Evolutionary conservation across 2,113 vertebrate genomes (phyloP).

Genomic region (Donacobius atricapilla): DNA sequence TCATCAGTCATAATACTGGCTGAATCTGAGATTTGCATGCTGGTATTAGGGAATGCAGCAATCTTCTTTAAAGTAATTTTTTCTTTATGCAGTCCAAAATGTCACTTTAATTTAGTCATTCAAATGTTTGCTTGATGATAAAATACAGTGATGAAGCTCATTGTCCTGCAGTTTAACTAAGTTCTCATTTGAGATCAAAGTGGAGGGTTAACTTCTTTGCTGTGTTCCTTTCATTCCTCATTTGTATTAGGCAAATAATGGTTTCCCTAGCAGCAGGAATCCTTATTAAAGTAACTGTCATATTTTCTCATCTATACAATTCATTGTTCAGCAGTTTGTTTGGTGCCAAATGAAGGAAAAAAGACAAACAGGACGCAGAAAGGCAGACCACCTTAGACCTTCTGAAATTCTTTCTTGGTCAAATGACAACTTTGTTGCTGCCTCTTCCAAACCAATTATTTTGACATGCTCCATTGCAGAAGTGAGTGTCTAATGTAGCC

Average conservation of each 20-base stretch:
- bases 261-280: neutral
- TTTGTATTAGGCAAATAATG: neutral
- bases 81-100: neutral
- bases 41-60: neutral
- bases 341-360: neutral
- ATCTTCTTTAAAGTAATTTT: neutral
- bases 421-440: neutral
- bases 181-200: neutral
- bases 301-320: neutral
- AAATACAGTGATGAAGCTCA: neutral
- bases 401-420: neutral
- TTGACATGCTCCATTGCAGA: neutral
- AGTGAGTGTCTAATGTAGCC: neutral
- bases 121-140: neutral
- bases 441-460: neutral
- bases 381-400: neutral
- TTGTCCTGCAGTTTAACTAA: neutral
- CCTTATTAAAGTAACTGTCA: neutral
- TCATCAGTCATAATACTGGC: neutral
- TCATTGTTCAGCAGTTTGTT: neutral
- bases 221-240: neutral
- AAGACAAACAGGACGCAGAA: neutral
- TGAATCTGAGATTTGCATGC: neutral
- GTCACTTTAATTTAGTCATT: neutral
- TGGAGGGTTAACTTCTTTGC: neutral